Evolutionary conservation across 2,888 invertebrate species (phyloP).

Genomic region (Bibio marci): DNA sequence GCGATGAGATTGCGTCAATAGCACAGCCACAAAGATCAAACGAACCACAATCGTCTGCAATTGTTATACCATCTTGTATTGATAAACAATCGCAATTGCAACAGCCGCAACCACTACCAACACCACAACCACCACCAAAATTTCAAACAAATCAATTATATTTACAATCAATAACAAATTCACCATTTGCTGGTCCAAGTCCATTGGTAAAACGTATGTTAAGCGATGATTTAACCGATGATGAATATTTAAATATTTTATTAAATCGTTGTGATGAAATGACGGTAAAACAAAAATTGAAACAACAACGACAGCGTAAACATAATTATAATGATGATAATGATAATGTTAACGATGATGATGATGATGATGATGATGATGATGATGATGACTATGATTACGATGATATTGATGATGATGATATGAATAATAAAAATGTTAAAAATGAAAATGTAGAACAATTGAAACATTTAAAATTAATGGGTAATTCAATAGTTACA

Average conservation of each 20-base stretch:
- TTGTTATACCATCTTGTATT: background rate
- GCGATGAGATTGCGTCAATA: constrained; percentile 30
- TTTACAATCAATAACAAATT: constrained; percentile 26
- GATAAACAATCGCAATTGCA: no score
- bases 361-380: constrained; percentile 25
- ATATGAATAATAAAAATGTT: constrained; percentile 22
- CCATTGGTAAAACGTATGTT: background rate
- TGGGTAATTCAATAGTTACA: constrained; percentile 47
- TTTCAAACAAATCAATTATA: constrained; percentile 24
- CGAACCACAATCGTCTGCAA: constrained; percentile 19
- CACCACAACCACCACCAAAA: constrained; percentile 17
- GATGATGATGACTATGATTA: no score
- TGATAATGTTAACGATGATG: constrained; percentile 21
- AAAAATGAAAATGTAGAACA: background rate
- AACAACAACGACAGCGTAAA: background rate
- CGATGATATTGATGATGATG: constrained; percentile 25
- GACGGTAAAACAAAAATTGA: background rate
- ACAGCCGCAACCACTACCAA: constrained; percentile 15
- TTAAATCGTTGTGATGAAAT: constrained; percentile 10
- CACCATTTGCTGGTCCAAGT: constrained; percentile 17
- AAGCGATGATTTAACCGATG: constrained; percentile 17
- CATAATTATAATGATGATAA: constrained; percentile 3
- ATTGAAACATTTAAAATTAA: no score
- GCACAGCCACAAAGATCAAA: constrained; percentile 12
- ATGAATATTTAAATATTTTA: constrained; percentile 22